These are phyloP conservation scores for Dione juno DNA, from an alignment of 2,888 invertebrate species.

Conservation along the genomic window DNA sequence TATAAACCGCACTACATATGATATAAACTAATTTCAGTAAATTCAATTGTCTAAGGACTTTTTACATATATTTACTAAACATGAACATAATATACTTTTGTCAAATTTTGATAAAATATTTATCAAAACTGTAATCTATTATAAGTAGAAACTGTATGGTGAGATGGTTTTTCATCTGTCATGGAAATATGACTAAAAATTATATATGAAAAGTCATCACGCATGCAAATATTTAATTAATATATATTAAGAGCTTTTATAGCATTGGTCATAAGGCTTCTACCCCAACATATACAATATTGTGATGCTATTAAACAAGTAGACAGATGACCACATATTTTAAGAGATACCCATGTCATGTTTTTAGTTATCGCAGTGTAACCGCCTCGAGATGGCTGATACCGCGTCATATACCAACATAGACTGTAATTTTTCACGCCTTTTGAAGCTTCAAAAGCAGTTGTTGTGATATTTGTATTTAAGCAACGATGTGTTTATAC, in stretches of 20 bases:
- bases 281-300: not conserved
- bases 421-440: constrained; percentile 25
- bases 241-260: not conserved
- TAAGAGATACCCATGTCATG: constrained; percentile 6
- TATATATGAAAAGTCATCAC: no score
- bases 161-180: no score
- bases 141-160: no score
- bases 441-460: not conserved
- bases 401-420: constrained; percentile 10
- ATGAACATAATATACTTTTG: no score
- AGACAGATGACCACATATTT: constrained; percentile 17
- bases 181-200: no score
- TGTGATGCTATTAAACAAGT: constrained; percentile 8
- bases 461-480: constrained; percentile 6
- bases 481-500: not conserved
- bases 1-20: no score
- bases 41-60: no score
- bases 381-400: constrained; percentile 23
- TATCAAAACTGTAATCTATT: no score
- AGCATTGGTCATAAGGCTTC: not conserved
- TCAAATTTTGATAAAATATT: no score
- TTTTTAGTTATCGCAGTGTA: constrained; percentile 18
- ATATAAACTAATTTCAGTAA: no score
- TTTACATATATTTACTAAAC: no score
- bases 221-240: no score